phyloP scores from a whole-genome alignment of 2,888 invertebrate genomes.

The Brachyptera putata region DNA sequence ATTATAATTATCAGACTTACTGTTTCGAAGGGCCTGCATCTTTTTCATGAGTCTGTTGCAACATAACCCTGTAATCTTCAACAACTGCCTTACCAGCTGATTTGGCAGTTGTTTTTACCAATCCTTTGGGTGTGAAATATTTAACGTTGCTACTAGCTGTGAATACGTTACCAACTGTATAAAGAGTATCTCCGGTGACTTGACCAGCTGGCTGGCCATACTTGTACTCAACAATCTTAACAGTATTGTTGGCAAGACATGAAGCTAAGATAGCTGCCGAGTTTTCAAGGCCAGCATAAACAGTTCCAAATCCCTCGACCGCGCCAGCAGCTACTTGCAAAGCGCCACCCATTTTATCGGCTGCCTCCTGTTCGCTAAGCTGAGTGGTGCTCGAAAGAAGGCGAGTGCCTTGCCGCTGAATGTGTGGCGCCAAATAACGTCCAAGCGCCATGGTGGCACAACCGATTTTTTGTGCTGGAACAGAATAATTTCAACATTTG shows the following conservation, averaged over 20 bases:
- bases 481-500: not conserved
- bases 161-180: constrained; percentile 65
- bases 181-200: constrained; percentile 61
- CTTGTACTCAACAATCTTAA: constrained; percentile 69
- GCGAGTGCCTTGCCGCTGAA: constrained; percentile 59
- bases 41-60: constrained; percentile 12
- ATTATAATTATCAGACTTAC: too few species aligned
- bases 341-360: constrained; percentile 54
- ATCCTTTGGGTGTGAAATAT: constrained; percentile 61
- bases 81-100: constrained; percentile 56
- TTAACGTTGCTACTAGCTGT: constrained; percentile 60
- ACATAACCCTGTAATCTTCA: constrained; percentile 42
- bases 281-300: constrained; percentile 65
- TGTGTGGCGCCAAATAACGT: constrained; percentile 61
- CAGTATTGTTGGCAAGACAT: constrained; percentile 66
- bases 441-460: constrained; percentile 64
- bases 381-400: constrained; percentile 54
- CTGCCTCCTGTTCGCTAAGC: constrained; percentile 52
- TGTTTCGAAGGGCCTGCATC: too few species aligned
- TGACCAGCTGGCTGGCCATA: constrained; percentile 65
- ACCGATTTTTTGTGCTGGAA: constrained; percentile 55
- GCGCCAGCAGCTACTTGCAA: constrained; percentile 67
- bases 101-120: constrained; percentile 60
- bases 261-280: constrained; percentile 63
- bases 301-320: constrained; percentile 63